Evolutionary conservation across 2,797 vertebrate species (phyloP).

Genomic region (Hippocampus kuda): DNA sequence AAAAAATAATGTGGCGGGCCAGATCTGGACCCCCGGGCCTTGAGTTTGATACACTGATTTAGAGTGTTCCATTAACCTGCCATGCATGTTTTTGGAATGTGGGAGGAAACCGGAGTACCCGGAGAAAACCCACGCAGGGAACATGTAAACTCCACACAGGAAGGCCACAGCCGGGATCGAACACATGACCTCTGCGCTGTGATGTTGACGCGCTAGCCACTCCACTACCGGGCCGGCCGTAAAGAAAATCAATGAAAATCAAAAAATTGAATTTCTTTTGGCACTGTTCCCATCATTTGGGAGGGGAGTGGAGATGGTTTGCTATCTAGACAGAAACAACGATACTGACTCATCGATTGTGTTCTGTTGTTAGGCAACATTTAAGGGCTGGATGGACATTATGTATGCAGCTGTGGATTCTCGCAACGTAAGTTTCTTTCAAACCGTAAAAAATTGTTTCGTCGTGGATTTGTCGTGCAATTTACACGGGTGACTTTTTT

Average conservation of each 20-base stretch:
- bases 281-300: neutral
- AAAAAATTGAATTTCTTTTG: neutral
- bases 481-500: neutral
- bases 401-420: conserved; percentile 78
- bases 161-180: no score
- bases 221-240: no score
- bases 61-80: no score
- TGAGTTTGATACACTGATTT: no score
- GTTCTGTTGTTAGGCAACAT: conserved; percentile 63
- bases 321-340: neutral
- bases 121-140: no score
- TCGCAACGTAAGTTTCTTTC: conserved; percentile 52
- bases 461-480: neutral
- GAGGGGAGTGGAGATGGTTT: neutral
- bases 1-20: no score
- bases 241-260: neutral
- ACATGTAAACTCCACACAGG: no score
- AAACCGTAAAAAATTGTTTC: neutral
- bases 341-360: conserved; percentile 10
- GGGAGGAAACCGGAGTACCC: no score
- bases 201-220: no score
- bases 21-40: no score
- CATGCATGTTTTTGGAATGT: no score
- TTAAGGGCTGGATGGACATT: conserved; percentile 79
- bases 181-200: no score